Evolutionary conservation across 2,888 invertebrate genomes (phyloP).

Genomic region (Athalia cordata): DNA sequence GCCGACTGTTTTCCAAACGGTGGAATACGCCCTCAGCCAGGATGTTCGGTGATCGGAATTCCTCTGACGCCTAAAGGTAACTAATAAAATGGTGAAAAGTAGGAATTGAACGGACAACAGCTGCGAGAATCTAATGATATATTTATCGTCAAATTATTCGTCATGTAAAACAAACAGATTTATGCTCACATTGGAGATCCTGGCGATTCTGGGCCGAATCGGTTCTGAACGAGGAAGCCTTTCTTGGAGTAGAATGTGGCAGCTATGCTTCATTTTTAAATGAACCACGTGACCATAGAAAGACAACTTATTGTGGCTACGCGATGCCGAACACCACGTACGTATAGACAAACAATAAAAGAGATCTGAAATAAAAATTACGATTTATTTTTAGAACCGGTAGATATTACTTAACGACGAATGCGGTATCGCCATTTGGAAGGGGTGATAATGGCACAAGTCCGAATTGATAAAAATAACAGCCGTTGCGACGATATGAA

Average conservation of each 20-base stretch:
- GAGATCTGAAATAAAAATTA: neutral
- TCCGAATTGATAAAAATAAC: neutral
- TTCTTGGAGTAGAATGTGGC: slow-evolving; percentile 52
- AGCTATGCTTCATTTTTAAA: slow-evolving; percentile 47
- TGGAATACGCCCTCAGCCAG: slow-evolving; percentile 63
- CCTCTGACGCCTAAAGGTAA: slow-evolving; percentile 52
- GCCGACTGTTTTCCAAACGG: slow-evolving; percentile 63
- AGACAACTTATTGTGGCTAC: slow-evolving; percentile 56
- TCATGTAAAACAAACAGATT: slow-evolving; percentile 47
- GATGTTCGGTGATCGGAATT: slow-evolving; percentile 55
- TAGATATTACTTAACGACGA: slow-evolving; percentile 51
- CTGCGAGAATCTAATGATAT: neutral
- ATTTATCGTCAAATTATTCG: slow-evolving; percentile 30
- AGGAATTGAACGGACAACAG: too few relatives aligned
- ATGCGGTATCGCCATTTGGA: slow-evolving; percentile 48
- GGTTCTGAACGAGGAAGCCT: slow-evolving; percentile 51
- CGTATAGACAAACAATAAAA: slow-evolving; percentile 40
- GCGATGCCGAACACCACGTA: slow-evolving; percentile 54
- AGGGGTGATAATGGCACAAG: slow-evolving; percentile 6
- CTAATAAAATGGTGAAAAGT: too few relatives aligned
- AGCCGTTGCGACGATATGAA: neutral
- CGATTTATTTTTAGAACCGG: slow-evolving; percentile 47
- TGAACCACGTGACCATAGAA: slow-evolving; percentile 52
- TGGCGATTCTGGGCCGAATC: slow-evolving; percentile 57
- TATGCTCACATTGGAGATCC: slow-evolving; percentile 57